These are phyloP conservation scores for Eulemur albifrons DNA, from an alignment of 2,797 vertebrate genomes.

Conservation along the genomic window DNA sequence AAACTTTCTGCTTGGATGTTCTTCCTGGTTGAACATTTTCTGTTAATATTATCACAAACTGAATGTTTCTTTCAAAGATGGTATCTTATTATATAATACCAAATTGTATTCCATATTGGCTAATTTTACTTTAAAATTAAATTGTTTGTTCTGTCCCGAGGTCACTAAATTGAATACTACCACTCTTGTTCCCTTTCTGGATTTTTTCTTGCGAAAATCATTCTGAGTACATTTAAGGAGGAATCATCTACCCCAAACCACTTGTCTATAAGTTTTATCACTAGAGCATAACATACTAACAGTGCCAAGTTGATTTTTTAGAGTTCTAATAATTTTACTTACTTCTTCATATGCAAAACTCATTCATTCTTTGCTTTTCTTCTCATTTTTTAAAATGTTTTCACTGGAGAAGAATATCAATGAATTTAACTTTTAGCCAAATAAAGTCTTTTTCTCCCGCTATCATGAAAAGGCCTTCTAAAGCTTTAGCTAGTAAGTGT, in stretches of 20 bases:
- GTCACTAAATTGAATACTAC: constrained; percentile 61
- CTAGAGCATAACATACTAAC: background rate
- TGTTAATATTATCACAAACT: constrained; percentile 37
- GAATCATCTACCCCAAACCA: background rate
- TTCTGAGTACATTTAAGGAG: constrained; percentile 8
- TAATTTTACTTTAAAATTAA: constrained; percentile 73
- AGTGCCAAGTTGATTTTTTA: background rate
- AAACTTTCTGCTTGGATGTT: constrained; percentile 46
- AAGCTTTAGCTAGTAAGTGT: background rate
- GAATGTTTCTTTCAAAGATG: constrained; percentile 30
- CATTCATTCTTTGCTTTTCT: background rate
- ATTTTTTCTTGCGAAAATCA: constrained; percentile 34
- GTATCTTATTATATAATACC: constrained; percentile 27
- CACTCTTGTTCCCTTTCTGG: constrained; percentile 20
- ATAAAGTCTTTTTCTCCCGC: background rate
- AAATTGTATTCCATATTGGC: constrained; percentile 54
- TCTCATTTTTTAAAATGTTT: background rate
- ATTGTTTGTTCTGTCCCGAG: constrained; percentile 50
- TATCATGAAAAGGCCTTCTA: background rate
- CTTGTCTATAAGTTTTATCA: background rate
- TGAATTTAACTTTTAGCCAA: constrained; percentile 23
- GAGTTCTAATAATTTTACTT: constrained; percentile 24
- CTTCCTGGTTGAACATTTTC: constrained; percentile 18
- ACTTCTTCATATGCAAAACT: background rate
- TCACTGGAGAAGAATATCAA: background rate